Percentiles rank a stretch among this genome's conserved stretches.
Conservation (phyloP, 2,113 vertebrate species). For the Melanostigma gelatinosum region DNA sequence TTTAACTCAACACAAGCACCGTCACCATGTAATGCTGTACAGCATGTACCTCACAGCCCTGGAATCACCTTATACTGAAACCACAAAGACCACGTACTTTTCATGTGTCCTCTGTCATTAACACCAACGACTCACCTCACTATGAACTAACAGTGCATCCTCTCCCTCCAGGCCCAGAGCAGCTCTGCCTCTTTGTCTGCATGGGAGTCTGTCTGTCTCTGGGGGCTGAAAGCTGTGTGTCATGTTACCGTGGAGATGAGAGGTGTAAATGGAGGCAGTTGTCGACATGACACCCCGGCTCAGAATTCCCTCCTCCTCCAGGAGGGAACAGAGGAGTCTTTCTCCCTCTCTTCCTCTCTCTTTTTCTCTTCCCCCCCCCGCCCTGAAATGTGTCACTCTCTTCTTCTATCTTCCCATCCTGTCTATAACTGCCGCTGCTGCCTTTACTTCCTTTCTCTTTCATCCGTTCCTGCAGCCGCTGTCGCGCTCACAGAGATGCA, state of each 20-base stretch:
- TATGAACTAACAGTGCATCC: not conserved
- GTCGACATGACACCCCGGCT: conserved; percentile 78
- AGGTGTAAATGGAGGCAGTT: conserved; percentile 78
- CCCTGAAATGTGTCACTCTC: conserved; percentile 69
- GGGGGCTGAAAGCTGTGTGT: conserved; percentile 56
- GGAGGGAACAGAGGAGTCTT: conserved; percentile 75
- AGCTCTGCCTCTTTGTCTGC: conserved; percentile 9
- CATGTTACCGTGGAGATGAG: conserved; percentile 72
- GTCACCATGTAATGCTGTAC: not conserved
- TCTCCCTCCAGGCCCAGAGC: conserved; percentile 20
- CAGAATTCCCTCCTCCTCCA: conserved; percentile 75
- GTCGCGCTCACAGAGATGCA: conserved; percentile 2
- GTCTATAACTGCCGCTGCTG: conserved; percentile 28
- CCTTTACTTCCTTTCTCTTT: conserved; percentile 55
- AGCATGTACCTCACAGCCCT: not conserved
- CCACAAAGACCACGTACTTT: not conserved
- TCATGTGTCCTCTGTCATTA: not conserved
- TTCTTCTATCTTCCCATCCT: conserved; percentile 52
- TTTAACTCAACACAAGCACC: not conserved
- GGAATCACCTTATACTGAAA: not conserved
- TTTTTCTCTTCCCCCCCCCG: conserved; percentile 57
- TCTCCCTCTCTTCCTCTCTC: conserved; percentile 63
- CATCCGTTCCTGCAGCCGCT: conserved; percentile 29
- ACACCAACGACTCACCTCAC: not conserved
- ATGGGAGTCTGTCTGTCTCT: conserved; percentile 20